These are phyloP conservation scores for Cossypha dichroa DNA, from an alignment of 2,797 vertebrate species.

Conservation along the genomic window DNA sequence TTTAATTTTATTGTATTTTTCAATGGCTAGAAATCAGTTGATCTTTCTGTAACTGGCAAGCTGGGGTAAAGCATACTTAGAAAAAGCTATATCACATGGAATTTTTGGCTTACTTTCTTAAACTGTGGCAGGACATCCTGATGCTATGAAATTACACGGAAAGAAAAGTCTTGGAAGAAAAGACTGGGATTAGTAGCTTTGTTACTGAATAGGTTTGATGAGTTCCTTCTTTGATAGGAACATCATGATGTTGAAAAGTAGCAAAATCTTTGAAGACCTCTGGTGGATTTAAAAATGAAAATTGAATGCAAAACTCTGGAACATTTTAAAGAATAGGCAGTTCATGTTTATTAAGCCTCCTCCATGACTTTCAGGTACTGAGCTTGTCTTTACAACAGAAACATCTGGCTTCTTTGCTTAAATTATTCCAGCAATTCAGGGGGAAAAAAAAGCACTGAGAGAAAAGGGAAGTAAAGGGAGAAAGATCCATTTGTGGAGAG, in stretches of 20 bases:
- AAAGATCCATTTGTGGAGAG: conserved; percentile 34
- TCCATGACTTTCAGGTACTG: conserved; percentile 58
- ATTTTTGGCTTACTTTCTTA: conserved; percentile 57
- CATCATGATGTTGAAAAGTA: conserved; percentile 62
- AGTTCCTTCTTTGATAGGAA: conserved; percentile 64
- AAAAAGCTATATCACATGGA: conserved; percentile 55
- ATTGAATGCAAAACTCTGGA: conserved; percentile 54
- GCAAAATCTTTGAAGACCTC: conserved; percentile 44
- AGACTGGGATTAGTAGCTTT: conserved; percentile 50
- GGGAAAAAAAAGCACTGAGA: not conserved
- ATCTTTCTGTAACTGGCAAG: conserved; percentile 47
- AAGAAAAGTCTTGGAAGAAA: conserved; percentile 46
- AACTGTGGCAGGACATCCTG: conserved; percentile 62
- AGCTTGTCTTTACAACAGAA: conserved; percentile 44
- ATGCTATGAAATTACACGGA: conserved; percentile 58
- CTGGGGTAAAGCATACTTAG: conserved; percentile 11
- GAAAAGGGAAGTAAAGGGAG: not conserved
- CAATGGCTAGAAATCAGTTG: conserved; percentile 50
- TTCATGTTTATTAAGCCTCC: conserved; percentile 43
- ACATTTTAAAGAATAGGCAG: conserved; percentile 26
- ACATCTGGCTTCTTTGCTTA: conserved; percentile 68
- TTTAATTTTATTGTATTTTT: not conserved
- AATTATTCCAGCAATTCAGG: conserved; percentile 52
- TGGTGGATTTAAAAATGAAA: not conserved
- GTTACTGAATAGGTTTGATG: conserved; percentile 47